Evolutionary conservation across 2,888 invertebrate species (phyloP), one percentile per base, ranked within the genome.

Genomic region (Meghimatium bilineatum): DNA sequence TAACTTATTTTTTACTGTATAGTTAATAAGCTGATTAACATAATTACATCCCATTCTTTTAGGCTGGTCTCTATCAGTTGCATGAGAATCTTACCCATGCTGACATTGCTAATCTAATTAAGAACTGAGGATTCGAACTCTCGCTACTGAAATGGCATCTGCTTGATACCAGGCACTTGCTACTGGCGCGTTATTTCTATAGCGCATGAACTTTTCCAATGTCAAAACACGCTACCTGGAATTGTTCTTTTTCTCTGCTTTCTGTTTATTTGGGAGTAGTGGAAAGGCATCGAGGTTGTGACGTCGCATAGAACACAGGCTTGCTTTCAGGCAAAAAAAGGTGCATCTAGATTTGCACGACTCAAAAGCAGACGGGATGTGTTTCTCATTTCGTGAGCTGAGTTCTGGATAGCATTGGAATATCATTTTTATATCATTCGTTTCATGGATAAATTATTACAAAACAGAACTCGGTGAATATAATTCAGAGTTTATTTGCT

Each of bases 211-310:
- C 69, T 38, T 20, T 36, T 36, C 36, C 69, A 69, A 69, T 69
- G 69, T 69, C 69, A 69, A 69, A 69, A 69, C 36, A 36, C 36
- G 69, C 26, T 69, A 69, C 69, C 69, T 69, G 69, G 17, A 36
- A 38, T 69, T 34, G 6, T 23, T 69, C 36, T 69, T 69, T 36
- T 36, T 38, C 23, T 69, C 69, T 69, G 36, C 26, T 29, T 5
- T 49, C 69, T 69, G 69, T 69, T 34, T 69, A 69, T 69, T 36
- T 36, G 69, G 69, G 26, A 67, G 20, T 2, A 36, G 69, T 38
- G 36, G 34, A 3, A 36, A 69, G 69, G 69, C 69, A 38, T 38
- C 69, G 6, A 69, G 36, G 69, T 69, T 69, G 38, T 69, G 69
- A 69, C 69, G 69, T 69, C 69, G 36, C 36, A 20, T 69, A 14